Evolutionary conservation across 2,888 invertebrate genomes (phyloP).

Genomic region (Sceliomorpha sp.): DNA sequence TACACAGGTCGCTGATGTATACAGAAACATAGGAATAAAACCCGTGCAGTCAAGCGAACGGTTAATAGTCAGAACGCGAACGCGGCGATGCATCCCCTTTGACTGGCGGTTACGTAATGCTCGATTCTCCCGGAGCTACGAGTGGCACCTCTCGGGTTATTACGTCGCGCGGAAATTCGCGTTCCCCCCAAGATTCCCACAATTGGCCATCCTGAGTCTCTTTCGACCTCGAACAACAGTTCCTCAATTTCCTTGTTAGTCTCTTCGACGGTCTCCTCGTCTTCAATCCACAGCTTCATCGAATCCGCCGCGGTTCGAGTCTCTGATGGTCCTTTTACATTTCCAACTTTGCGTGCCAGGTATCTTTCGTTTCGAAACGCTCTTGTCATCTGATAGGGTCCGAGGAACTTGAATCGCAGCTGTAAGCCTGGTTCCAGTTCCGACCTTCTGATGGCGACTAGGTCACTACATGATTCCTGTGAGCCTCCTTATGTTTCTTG

Average conservation of each 20-base stretch:
- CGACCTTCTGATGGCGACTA: slow-evolving; percentile 3
- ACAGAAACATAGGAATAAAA: too few relatives aligned
- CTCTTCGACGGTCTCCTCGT: not conserved
- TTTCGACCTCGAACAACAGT: not conserved
- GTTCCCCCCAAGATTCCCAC: too few relatives aligned
- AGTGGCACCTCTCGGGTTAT: too few relatives aligned
- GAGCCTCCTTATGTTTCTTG: not conserved
- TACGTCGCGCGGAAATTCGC: too few relatives aligned
- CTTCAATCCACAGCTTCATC: not conserved
- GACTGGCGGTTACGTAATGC: too few relatives aligned
- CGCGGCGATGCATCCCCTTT: too few relatives aligned
- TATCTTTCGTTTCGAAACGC: not conserved
- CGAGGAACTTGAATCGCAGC: not conserved
- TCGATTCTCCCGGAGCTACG: too few relatives aligned
- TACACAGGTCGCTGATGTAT: too few relatives aligned
- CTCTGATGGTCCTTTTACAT: not conserved
- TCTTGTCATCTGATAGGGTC: not conserved
- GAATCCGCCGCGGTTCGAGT: not conserved
- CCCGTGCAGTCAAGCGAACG: too few relatives aligned
- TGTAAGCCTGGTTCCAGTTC: not conserved
- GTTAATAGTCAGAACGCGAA: too few relatives aligned
- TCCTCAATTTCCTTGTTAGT: not conserved
- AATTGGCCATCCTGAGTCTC: not conserved
- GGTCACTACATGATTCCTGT: not conserved
- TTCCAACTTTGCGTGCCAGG: not conserved